Base-by-base conservation (phyloP, 2,888 invertebrate species). In the Tillus elongatus region DNA sequence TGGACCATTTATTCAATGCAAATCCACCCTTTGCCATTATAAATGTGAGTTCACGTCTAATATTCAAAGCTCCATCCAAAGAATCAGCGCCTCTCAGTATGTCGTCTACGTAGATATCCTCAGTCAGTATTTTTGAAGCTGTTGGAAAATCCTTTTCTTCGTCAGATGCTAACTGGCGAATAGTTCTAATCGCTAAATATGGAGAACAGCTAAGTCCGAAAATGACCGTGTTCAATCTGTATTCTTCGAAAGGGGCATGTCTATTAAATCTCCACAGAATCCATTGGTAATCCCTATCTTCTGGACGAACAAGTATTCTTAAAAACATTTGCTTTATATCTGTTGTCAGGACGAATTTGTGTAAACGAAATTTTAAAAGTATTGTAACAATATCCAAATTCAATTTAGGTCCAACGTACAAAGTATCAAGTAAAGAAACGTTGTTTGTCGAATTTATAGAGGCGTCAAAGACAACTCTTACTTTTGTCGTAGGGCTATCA, bases 21-120 rank as follows among this genome's bases (percentile, higher is more conserved):
- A 29, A 29, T n/a, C 11, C 8, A 29, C 30, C 30, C 6, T 8
- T 11, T 11, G 4, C 30, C 6, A 29, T 6, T 11, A 29, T n/a
- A n/a, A 6, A n/a, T 29, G n/a, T 10, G 6, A 29, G 6, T 11
- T 29, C 6, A n/a, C 11, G 8, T 11, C 11, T 8, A 11, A 29
- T 9, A 8, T 29, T 10, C 6, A 29, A 8, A 10, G 30, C 30
- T 11, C 6, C 8, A 8, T 29, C 30, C 30, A 29, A 4, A n/a
- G 30, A 29, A 11, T 29, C 30, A 29, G 30, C 30, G 8, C 30
- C 30, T 8, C n/a, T 6, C 6, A 29, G 6, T 11, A 29, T 6
- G 11, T 29, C 30, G 11, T 29, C 30, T 6, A 29, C 30, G 11
- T 29, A 11, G 9, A 11, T 8, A n/a, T 29, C 6, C 30, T 29